phyloP scores from a whole-genome alignment of 2,113 vertebrate species.

The Periophthalmodon schlosseri region DNA sequence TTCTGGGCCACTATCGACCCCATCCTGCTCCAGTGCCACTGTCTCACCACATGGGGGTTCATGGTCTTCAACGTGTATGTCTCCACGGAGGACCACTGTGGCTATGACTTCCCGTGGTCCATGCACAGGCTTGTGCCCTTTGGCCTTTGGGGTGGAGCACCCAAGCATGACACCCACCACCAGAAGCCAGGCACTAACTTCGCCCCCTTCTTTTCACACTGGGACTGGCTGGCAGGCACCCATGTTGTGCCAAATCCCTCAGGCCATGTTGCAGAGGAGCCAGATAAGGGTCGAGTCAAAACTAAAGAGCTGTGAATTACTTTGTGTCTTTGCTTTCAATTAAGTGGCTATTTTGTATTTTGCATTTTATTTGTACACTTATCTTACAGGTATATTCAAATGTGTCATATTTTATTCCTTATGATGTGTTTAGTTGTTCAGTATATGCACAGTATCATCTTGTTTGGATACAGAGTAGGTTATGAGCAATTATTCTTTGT shows the following conservation, averaged over 20 bases:
- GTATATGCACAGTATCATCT: constrained; percentile 14
- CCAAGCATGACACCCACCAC: constrained; percentile 80
- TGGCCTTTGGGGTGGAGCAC: constrained; percentile 78
- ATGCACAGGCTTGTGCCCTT: constrained; percentile 79
- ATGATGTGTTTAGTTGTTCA: constrained; percentile 4
- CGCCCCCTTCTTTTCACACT: constrained; percentile 82
- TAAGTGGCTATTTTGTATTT: constrained; percentile 29
- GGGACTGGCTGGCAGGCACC: constrained; percentile 81
- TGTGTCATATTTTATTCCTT: not conserved
- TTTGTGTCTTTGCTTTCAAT: constrained; percentile 14
- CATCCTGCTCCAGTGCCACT: constrained; percentile 79
- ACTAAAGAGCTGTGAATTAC: constrained; percentile 47
- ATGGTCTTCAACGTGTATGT: constrained; percentile 83
- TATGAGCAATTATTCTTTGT: constrained; percentile 8
- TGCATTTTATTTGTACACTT: constrained; percentile 1
- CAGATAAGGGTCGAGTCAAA: constrained; percentile 42
- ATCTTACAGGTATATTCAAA: not conserved
- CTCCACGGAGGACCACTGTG: constrained; percentile 81
- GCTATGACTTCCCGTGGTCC: constrained; percentile 82
- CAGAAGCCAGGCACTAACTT: constrained; percentile 77
- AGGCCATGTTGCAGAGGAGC: constrained; percentile 29
- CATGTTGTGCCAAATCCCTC: constrained; percentile 37
- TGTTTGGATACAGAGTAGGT: constrained; percentile 17
- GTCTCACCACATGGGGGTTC: constrained; percentile 80
- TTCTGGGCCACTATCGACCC: constrained; percentile 81